phyloP scores from a whole-genome alignment of 2,888 invertebrate species.

The Elegia similella region DNA sequence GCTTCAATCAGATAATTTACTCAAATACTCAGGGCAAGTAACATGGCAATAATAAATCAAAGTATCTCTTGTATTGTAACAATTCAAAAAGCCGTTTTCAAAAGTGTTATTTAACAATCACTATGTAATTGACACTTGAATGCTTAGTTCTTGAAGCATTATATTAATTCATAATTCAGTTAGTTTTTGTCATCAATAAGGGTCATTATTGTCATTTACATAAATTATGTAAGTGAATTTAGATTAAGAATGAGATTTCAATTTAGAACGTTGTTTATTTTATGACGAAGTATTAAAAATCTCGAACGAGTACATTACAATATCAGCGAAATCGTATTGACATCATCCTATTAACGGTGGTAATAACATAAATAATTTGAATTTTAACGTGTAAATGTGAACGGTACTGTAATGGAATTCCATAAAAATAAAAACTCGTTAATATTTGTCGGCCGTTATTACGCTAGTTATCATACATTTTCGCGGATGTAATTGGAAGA shows the following conservation, averaged over 20 bases:
- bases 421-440: slow-evolving; percentile 13
- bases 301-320: not conserved
- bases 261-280: not conserved
- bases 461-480: not conserved
- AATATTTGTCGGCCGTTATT: slow-evolving; percentile 12
- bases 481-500: slow-evolving; percentile 9
- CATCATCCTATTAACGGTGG: not conserved
- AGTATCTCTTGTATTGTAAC: not conserved
- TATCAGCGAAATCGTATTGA: not conserved
- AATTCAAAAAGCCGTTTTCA: not conserved
- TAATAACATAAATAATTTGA: slow-evolving; percentile 1
- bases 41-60: not conserved
- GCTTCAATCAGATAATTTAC: no score
- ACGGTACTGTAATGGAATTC: slow-evolving; percentile 9
- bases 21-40: no score
- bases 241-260: not conserved
- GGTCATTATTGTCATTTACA: not conserved
- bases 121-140: slow-evolving; percentile 4
- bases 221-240: not conserved
- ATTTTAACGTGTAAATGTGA: slow-evolving; percentile 8
- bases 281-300: not conserved
- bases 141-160: not conserved
- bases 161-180: no score
- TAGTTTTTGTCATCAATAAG: no score
- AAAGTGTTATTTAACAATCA: not conserved